Evolutionary conservation across 2,113 vertebrate species (phyloP), one percentile per base, ranked within the genome.

Genomic region (Chelonoidis abingdonii): DNA sequence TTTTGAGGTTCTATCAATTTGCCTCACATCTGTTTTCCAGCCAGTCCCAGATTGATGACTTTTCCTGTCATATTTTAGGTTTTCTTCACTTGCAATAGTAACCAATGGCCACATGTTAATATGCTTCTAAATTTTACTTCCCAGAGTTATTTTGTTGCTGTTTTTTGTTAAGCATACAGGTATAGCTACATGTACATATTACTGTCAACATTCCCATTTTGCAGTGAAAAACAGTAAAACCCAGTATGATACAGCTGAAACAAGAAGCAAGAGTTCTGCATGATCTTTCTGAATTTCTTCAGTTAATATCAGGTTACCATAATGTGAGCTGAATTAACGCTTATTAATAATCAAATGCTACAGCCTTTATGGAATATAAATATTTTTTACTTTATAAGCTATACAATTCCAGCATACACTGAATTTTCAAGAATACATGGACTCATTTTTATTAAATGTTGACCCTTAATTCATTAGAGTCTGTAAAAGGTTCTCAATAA

Each of bases 321-420:
- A 91, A 91, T 50, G 87, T 0, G 3, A 93, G 22, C 53, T 89
- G 38, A 94, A 85, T 83, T 47, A 92, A 75, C 5, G 78, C 29
- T 9, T 83, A 50, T 54, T 92, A 94, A 87, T 41, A 89, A 84
- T 24, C 41, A 87, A 87, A 93, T 50, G 41, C 31, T 82, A 41
- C 85, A 87, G 83, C 9, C 4, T 38, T 81, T 85, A 69, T 79
- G 81, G 92, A 89, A 80, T 83, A 86, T 56, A 62, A 59, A 31
- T 89, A 4, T 0, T 52, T 94, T 94, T 82, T 90, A 87, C 22
- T 87, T 89, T 92, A 92, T 80, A 80, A 25, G 93, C 9, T 56
- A 84, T 31, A 49, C 47, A 94, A 44, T 56, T 59, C 47, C n/a
- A 84, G 0, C 3, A 82, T 29, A 92, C 31, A 38, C 17, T 53